These are phyloP conservation scores for Pseudotriccus pelzelni DNA, from an alignment of 2,797 vertebrate species.

Conservation along the genomic window DNA sequence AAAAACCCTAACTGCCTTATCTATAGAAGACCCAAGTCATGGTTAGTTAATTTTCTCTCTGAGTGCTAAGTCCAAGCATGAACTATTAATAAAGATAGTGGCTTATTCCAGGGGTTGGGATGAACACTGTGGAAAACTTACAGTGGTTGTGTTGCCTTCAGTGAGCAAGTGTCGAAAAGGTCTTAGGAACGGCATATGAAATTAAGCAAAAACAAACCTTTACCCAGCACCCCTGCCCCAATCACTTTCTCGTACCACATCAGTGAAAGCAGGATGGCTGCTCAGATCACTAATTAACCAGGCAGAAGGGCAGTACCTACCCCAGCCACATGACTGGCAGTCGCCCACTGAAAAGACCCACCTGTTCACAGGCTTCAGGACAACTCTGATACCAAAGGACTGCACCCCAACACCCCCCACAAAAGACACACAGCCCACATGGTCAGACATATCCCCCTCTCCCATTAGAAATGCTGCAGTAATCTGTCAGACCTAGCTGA, in stretches of 20 bases:
- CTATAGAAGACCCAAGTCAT: background rate
- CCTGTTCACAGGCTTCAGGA: background rate
- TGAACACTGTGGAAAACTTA: background rate
- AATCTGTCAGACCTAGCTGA: background rate
- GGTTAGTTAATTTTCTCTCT: background rate
- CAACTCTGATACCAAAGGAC: background rate
- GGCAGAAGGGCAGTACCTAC: background rate
- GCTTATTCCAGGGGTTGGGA: background rate
- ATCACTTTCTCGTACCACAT: background rate
- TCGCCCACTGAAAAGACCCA: background rate
- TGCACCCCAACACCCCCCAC: accelerated
- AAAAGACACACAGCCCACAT: too few relatives aligned
- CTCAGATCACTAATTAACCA: background rate
- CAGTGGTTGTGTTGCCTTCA: accelerated
- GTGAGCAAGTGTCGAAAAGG: background rate
- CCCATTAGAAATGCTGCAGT: background rate
- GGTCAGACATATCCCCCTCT: too few relatives aligned
- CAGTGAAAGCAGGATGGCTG: background rate
- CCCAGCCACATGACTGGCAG: background rate
- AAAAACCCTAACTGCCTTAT: background rate
- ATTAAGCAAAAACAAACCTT: background rate
- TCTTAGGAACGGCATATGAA: background rate
- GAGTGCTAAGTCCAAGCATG: background rate
- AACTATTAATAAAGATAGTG: background rate
- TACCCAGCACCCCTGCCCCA: accelerated